These are phyloP conservation scores for Triops longicaudatus DNA, from an alignment of 1,140 invertebrate species.

Conservation along the genomic window DNA sequence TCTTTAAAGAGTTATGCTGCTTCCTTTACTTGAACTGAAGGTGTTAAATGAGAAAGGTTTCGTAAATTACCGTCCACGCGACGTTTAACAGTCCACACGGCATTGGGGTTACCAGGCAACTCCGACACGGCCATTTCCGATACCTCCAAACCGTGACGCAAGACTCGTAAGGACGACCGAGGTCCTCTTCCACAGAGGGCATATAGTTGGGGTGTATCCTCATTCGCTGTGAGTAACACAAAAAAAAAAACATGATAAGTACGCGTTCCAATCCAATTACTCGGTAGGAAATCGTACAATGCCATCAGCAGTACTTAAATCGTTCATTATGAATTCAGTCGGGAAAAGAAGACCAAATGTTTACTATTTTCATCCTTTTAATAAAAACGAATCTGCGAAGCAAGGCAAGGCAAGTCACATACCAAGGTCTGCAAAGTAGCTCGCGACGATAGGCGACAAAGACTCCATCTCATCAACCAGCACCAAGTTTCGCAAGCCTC, in stretches of 20 bases:
- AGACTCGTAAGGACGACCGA: constrained; percentile 79
- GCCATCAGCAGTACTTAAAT: background rate
- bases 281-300: background rate
- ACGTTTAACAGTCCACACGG: constrained; percentile 98
- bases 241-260: constrained; percentile 3
- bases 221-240: constrained; percentile 61
- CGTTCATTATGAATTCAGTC: constrained; percentile 4
- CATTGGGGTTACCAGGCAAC: constrained; percentile 96
- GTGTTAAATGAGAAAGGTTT: background rate
- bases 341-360: constrained; percentile 19
- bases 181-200: constrained; percentile 91
- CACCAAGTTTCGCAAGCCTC: constrained; percentile 89
- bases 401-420: constrained; percentile 37
- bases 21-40: background rate
- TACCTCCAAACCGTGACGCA: constrained; percentile 94
- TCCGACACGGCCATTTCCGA: constrained; percentile 99
- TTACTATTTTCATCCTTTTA: constrained; percentile 18
- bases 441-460: constrained; percentile 83
- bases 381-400: background rate
- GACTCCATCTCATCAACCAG: constrained; percentile 97
- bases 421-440: constrained; percentile 59
- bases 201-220: constrained; percentile 98
- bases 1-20: constrained; percentile 25
- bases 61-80: constrained; percentile 77
- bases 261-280: background rate